Conservation (phyloP, 2,797 vertebrate genomes). For the Platalea minor region DNA sequence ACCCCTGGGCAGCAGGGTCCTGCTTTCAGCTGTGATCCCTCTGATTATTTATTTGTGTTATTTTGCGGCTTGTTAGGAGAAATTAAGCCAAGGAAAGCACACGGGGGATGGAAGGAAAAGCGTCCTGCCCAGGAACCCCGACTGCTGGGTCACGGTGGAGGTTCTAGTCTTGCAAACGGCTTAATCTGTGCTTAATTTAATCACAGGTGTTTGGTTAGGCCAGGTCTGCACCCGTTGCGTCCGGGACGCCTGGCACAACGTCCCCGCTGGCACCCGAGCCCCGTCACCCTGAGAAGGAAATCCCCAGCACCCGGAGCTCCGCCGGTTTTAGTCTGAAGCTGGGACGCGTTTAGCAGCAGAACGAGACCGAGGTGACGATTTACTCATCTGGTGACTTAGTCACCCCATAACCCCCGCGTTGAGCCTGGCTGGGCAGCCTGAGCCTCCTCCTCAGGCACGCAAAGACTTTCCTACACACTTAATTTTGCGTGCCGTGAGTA, state of each 20-base stretch:
- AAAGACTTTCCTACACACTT: background rate
- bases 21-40: background rate
- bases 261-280: background rate
- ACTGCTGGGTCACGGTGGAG: background rate
- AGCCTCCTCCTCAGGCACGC: background rate
- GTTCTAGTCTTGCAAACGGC: accelerated
- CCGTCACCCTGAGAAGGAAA: background rate
- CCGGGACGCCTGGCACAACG: background rate
- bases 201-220: background rate
- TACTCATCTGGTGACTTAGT: background rate
- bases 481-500: accelerated
- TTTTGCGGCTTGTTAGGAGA: background rate
- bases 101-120: background rate
- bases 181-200: background rate
- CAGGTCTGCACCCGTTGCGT: accelerated
- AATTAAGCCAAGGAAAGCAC: slow-evolving; percentile 6
- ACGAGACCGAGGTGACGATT: background rate
- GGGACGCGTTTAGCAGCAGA: accelerated
- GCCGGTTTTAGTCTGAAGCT: background rate
- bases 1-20: background rate
- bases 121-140: background rate
- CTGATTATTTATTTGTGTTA: background rate
- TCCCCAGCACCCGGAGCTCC: background rate
- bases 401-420: accelerated
- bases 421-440: accelerated